Evolutionary conservation across 2,888 invertebrate genomes (phyloP), one percentile per base, ranked within the genome.

Genomic region (Coelopa pilipes): DNA sequence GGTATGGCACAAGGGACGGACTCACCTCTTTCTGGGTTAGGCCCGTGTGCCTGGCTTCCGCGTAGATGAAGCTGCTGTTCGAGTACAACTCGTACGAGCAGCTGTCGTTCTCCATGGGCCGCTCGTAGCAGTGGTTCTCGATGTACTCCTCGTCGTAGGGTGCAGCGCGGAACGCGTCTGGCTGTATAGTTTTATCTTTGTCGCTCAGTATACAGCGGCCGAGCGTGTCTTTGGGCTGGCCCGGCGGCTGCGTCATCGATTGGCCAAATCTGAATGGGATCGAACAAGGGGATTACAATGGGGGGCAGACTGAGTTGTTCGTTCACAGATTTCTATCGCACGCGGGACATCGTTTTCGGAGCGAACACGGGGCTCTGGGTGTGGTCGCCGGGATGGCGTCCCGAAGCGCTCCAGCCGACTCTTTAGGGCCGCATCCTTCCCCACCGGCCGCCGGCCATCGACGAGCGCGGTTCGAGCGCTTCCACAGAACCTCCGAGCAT

Each of bases 11-110:
- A 62, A 5, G 17, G 17, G 19, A n/a, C 49, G 45, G 68, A 77
- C 82, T 75, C 81, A 87, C 87, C 86, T 87, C 86, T 82, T 85
- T 87, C 74, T 87, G 87, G 79, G 83, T 82, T 77, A 88, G 81
- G 75, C 86, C 88, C 76, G 80, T 77, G 78, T 84, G 83, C 81
- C 82, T 82, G 78, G 83, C 80, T 82, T 87, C 87, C 80, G 88
- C 90, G 83, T 93, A 93, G 77, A 90, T 89, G 80, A 93, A 87
- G 19, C 91, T 91, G 80, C 91, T 90, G 82, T 93, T 92, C 77
- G 90, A 90, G 85, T 92, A 94, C 85, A 94, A 92, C 84, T 94
- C 94, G 81, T 93, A 94, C 0, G 94, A 92, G 85, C 94, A 94
- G 84, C 91, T 91, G 79, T 92, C 91, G 74, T 81, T 84, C 78